Base-by-base conservation (phyloP, 2,888 invertebrate genomes). In the Nemapogon koenigi region DNA sequence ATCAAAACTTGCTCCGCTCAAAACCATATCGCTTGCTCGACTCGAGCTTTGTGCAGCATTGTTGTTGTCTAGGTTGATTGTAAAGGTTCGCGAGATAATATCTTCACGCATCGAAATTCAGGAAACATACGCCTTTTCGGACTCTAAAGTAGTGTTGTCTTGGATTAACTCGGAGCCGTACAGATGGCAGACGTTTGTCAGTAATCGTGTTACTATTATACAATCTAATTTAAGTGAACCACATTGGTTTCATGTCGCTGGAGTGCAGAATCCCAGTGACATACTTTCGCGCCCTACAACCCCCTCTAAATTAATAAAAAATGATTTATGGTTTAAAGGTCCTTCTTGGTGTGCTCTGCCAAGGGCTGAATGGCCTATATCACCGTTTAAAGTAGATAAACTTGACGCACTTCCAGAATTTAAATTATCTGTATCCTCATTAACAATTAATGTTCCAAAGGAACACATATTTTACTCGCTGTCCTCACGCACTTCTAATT, bases 111-210 rank as follows among this genome's bases (percentile, higher is more conserved):
- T 31, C 13, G n/a, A 41, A 3, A 39, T 45, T 13, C 11, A 40
- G 6, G 19, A 40, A 7, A 37, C 38, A 7, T 30, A 18, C 27
- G 38, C 39, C 2, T 46, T 46, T 25, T 40, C 43, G 1, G 42
- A 46, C 13, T 43, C 45, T 4, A 42, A 39, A 11, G 26, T 46
- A 2, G 33, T 43, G 2, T 30, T 46, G n/a, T 13, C 35, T 3
- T 46, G 45, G 43, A 46, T 46, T 16, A 40, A 41, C 30, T 41
- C 46, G 7, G 14, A 27, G 11, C 25, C 40, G 8, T 25, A 39
- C 15, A 19, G 33, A 17, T 43, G 32, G 37, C 38, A 46, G 4
- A 41, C 41, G 1, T 44, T 46, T 39, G 40, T 46, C 2, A 41
- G 41, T 3, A 46, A 43, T 14, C 25, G 43, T 6, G 37, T 41